Base-by-base conservation (phyloP, 2,888 invertebrate genomes). In the Drosophila histrio region DNA sequence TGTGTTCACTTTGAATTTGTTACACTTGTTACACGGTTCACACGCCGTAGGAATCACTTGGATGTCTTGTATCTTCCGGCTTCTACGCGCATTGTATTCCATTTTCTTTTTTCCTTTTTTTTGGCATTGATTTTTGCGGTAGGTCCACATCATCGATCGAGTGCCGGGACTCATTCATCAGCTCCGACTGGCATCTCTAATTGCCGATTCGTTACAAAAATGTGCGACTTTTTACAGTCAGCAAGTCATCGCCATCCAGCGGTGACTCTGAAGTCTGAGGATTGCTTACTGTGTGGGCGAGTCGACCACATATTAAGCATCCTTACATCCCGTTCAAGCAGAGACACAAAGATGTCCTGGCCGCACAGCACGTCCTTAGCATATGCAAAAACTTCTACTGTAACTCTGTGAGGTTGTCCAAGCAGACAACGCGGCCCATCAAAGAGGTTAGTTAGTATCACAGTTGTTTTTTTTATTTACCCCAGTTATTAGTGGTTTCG, bases 11-110 rank as follows among this genome's bases (percentile, higher is more conserved):
- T 65, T 36, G 59, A 70, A 84, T 85, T 85, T 71, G 87, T 59
- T 68, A 87, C 87, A 85, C 84, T 85, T 85, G 84, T 85, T 87
- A 87, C 87, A 87, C 84, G 87, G 81, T 85, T 85, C 87, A 86
- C 83, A 83, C 86, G 86, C 83, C 63, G 73, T 21, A 32, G 39
- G 49, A 49, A 32, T 49, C 58, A 44, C 17, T 19, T 36, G 43
- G 50, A n/a, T 52, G 13, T 34, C 34, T 47, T 26, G 22, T 56
- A 72, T 78, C 84, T 84, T 81, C 81, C 82, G 82, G 85, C 77
- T 53, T 59, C 60, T 54, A 19, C 19, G 9, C 28, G 8, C 8
- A 57, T 63, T 62, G 61, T 72, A 13, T 24, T 47, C 21, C 13
- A 13, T 15, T 32, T 9, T 39, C 30, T 49, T 44, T 59, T 44